phyloP scores from a whole-genome alignment of 2,888 invertebrate genomes.

The Eulithis testata region DNA sequence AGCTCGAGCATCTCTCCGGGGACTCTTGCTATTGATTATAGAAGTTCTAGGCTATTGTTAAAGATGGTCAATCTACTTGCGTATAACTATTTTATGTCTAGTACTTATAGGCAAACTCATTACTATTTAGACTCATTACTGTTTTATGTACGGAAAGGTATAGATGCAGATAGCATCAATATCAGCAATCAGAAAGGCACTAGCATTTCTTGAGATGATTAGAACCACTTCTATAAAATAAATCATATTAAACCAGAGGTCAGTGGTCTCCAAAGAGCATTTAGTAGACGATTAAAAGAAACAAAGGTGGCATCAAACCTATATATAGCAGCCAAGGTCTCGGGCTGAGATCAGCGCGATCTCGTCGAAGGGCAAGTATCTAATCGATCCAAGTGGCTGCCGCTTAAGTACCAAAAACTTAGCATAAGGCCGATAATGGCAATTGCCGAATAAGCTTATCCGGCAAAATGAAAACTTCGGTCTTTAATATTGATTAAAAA shows the following conservation, averaged over 20 bases:
- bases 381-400: conserved; percentile 57
- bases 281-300: too few species aligned
- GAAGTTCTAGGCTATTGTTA: conserved; percentile 18
- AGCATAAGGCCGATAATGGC: conserved; percentile 54
- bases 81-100: neutral
- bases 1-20: conserved; percentile 17
- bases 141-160: too few species aligned
- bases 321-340: conserved; percentile 43
- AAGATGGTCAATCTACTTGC: neutral
- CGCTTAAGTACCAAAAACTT: conserved; percentile 57
- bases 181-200: too few species aligned
- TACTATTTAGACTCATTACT: too few species aligned
- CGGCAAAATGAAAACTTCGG: conserved; percentile 30
- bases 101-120: too few species aligned
- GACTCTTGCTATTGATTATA: conserved; percentile 18
- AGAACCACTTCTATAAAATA: too few species aligned
- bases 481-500: conserved; percentile 39
- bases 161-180: too few species aligned
- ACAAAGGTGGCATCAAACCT: conserved; percentile 22
- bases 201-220: too few species aligned
- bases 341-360: conserved; percentile 51
- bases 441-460: conserved; percentile 45
- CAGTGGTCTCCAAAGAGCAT: too few species aligned
- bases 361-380: conserved; percentile 51
- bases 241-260: too few species aligned